Evolutionary conservation across 2,797 vertebrate genomes (phyloP).

Genomic region (Rhinichthys osculus): DNA sequence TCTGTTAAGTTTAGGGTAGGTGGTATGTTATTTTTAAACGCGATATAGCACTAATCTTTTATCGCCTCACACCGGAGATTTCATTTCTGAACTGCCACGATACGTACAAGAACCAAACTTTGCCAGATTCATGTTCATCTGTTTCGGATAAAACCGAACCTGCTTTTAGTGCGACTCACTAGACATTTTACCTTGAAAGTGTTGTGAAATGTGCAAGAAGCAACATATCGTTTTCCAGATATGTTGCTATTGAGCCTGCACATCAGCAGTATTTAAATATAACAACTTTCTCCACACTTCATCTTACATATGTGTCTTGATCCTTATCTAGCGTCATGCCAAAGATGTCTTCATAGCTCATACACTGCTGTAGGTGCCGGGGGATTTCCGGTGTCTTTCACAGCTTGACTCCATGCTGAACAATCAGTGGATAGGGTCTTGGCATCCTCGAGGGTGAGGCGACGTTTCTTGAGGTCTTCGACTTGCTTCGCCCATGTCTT

Average conservation of each 20-base stretch:
- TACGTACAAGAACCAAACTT: not conserved
- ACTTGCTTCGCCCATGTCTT: not conserved
- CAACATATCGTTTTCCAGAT: not conserved
- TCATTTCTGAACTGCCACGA: not conserved
- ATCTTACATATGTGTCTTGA: not conserved
- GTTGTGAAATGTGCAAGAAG: not conserved
- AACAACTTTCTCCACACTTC: not conserved
- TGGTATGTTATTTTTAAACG: not conserved
- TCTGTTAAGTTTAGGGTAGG: not conserved
- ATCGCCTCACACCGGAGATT: not conserved
- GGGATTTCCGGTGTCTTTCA: not conserved
- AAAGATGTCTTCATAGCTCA: not conserved
- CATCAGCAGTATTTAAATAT: not conserved
- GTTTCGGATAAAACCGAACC: not conserved
- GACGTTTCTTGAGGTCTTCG: not conserved
- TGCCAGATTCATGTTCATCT: not conserved
- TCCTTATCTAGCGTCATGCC: not conserved
- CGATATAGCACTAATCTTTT: not conserved
- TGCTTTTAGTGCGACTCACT: not conserved
- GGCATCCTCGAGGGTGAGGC: accelerated
- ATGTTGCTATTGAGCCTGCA: not conserved
- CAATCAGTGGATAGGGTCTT: not conserved
- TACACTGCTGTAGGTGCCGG: not conserved
- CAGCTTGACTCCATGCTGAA: not conserved
- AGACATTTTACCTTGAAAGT: not conserved